A percentile compares a stretch with the other conserved stretches of the same genome.
Conservation (phyloP, 2,797 vertebrate genomes). For the Tenualosa ilisha region DNA sequence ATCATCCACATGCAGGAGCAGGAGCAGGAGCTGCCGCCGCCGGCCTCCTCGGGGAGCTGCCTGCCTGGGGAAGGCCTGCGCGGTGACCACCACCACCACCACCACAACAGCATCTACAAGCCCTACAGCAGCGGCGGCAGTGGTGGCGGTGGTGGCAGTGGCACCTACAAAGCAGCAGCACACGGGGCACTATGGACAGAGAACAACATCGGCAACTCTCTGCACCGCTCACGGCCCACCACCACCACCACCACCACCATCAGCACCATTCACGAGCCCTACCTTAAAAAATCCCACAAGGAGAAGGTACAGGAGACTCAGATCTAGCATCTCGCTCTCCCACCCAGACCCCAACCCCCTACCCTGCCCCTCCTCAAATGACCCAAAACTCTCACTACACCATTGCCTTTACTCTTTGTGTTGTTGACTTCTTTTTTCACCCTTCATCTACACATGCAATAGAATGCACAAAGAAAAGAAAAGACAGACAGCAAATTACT, state of each 20-base stretch:
- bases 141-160: not conserved
- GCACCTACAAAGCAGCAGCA: conserved; percentile 82
- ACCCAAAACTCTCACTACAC: conserved; percentile 51
- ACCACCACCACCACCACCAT: conserved; percentile 77
- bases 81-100: conserved; percentile 71
- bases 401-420: conserved; percentile 56
- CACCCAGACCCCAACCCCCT: conserved; percentile 52
- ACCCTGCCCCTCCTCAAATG: conserved; percentile 53
- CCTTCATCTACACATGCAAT: conserved; percentile 82
- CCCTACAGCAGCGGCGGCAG: conserved; percentile 15
- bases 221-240: conserved; percentile 83
- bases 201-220: conserved; percentile 88
- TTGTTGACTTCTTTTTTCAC: conserved; percentile 20
- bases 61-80: conserved; percentile 87
- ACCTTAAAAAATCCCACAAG: conserved; percentile 92
- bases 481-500: conserved; percentile 81
- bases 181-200: conserved; percentile 94
- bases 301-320: conserved; percentile 99
- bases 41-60: conserved; percentile 74
- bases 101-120: conserved; percentile 95
- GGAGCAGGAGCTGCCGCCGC: conserved; percentile 64
- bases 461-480: conserved; percentile 89
- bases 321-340: conserved; percentile 79
- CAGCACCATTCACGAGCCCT: conserved; percentile 87
- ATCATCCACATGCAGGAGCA: conserved; percentile 95